phyloP scores from a whole-genome alignment of 2,888 invertebrate genomes.

The Ophraella communa region DNA sequence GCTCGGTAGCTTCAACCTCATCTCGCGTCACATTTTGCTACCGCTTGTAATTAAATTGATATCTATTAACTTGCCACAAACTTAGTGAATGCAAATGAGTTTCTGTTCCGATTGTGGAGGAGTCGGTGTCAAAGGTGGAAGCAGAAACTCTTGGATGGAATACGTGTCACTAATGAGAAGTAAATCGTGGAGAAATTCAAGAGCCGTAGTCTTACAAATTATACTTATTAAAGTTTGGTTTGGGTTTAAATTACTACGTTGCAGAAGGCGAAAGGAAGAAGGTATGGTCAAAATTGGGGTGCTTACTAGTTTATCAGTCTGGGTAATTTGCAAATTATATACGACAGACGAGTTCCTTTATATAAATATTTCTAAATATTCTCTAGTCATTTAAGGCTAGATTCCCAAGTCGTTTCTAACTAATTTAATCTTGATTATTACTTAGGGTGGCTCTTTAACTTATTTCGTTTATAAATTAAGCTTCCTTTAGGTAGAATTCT shows the following conservation, averaged over 20 bases:
- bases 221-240: slow-evolving; percentile 32
- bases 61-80: slow-evolving; percentile 52
- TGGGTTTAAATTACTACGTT: neutral
- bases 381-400: too few relatives aligned
- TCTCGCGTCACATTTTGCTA: slow-evolving; percentile 25
- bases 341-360: too few relatives aligned
- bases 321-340: too few relatives aligned
- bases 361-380: too few relatives aligned
- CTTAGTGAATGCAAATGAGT: slow-evolving; percentile 48
- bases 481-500: too few relatives aligned
- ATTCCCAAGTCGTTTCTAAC: too few relatives aligned
- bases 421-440: too few relatives aligned
- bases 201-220: slow-evolving; percentile 36
- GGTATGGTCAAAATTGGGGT: neutral
- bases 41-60: slow-evolving; percentile 53
- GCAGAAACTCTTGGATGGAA: slow-evolving; percentile 28
- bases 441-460: too few relatives aligned
- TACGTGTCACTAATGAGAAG: slow-evolving; percentile 43
- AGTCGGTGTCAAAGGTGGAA: slow-evolving; percentile 39
- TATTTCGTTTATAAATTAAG: too few relatives aligned
- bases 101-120: slow-evolving; percentile 34
- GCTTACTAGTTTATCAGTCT: too few relatives aligned
- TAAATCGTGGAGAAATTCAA: slow-evolving; percentile 35
- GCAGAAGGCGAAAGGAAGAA: too few relatives aligned
- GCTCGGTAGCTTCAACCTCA: slow-evolving; percentile 13